Evolutionary conservation across 2,888 invertebrate genomes (phyloP).

Genomic region (Dastarcus helophoroides): DNA sequence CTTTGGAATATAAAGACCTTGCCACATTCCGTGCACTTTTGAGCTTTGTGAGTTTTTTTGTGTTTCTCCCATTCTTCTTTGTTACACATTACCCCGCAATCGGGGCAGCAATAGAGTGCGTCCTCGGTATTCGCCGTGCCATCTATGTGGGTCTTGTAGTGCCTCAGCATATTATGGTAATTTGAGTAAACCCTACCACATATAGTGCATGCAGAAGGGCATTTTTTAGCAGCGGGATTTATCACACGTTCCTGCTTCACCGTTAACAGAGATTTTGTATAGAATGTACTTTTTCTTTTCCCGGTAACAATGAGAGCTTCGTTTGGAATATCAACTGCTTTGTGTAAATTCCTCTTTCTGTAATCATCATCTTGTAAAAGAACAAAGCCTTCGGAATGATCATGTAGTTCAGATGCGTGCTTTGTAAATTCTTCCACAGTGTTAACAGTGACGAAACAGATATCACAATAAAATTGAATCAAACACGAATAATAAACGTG

Average conservation of each 20-base stretch:
- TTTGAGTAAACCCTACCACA: constrained; percentile 45
- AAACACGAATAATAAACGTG: constrained; percentile 31
- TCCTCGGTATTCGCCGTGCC: constrained; percentile 42
- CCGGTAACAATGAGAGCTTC: constrained; percentile 14
- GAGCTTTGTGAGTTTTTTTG: constrained; percentile 44
- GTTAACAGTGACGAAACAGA: constrained; percentile 28
- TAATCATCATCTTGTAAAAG: constrained; percentile 27
- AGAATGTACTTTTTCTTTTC: constrained; percentile 18
- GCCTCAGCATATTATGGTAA: constrained; percentile 47
- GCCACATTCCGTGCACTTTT: constrained; percentile 51
- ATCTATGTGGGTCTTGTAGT: constrained; percentile 42
- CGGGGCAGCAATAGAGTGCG: constrained; percentile 48
- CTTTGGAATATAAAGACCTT: constrained; percentile 48
- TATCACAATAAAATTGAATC: constrained; percentile 32
- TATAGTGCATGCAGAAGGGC: constrained; percentile 38
- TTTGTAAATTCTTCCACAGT: constrained; percentile 29
- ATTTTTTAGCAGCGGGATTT: background rate
- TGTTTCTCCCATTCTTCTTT: constrained; percentile 48
- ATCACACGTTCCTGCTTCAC: background rate
- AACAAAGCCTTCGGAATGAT: constrained; percentile 26
- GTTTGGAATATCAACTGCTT: constrained; percentile 10
- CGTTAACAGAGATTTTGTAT: constrained; percentile 11
- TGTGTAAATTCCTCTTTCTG: constrained; percentile 14
- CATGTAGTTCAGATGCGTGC: constrained; percentile 26
- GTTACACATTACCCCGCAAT: constrained; percentile 48